phyloP scores from a whole-genome alignment of 2,113 vertebrate genomes.

The Heptranchias perlo region DNA sequence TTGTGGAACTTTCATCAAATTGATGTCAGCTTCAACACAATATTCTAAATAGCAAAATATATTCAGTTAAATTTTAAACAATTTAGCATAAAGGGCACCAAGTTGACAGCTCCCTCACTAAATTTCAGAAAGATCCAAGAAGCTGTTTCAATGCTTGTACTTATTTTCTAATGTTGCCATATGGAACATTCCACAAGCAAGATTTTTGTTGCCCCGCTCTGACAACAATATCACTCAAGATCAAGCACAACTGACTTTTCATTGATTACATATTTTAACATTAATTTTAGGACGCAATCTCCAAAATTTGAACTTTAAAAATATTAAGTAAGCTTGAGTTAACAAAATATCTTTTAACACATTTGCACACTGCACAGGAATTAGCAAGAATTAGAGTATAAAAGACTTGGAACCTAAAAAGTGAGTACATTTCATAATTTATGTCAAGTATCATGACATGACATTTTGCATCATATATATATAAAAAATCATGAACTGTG shows the following conservation, averaged over 20 bases:
- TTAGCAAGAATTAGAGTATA: background rate
- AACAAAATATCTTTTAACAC: background rate
- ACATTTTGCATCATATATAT: background rate
- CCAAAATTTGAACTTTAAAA: background rate
- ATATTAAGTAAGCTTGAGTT: background rate
- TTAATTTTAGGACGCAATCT: background rate
- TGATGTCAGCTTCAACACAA: background rate
- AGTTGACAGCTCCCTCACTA: background rate
- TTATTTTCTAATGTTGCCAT: background rate
- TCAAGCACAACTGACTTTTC: background rate
- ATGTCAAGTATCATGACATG: background rate
- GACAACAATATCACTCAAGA: background rate
- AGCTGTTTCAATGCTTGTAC: background rate
- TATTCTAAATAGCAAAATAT: conserved; percentile 3
- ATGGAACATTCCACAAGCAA: background rate
- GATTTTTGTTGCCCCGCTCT: background rate
- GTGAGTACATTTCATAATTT: background rate
- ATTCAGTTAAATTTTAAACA: background rate
- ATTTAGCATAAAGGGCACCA: background rate
- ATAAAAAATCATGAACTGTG: background rate
- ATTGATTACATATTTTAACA: background rate
- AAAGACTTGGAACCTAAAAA: background rate
- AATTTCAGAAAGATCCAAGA: background rate
- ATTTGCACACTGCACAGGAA: background rate
- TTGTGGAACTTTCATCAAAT: background rate